Evolutionary conservation across 2,797 vertebrate genomes (phyloP), one percentile per base, ranked within the genome.

Genomic region (Ceryle rudis): DNA sequence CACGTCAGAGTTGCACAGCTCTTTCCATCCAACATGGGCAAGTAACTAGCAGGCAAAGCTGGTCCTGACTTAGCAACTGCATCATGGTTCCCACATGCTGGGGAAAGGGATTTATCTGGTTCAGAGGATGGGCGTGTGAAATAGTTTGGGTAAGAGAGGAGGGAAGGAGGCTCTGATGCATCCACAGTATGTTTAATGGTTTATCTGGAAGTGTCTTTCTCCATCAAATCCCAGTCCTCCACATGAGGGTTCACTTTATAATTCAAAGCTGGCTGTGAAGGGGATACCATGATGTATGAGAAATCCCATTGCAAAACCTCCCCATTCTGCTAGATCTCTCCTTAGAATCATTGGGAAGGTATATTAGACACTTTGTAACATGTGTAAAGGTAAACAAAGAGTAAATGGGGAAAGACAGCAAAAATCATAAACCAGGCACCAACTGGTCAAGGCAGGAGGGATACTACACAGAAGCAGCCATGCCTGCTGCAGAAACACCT

Each of bases 1-100:
- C 37, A 28, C 4, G 0, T 3, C 1, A 1, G 15, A 37, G 5
- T 22, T 52, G 5, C 10, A 12, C 0, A 0, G 15, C 2, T 47
- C 14, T 84, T 84, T 79, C 25, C n/a, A 20, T 25, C 1, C 1
- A 35, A 7, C 2, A 3, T 11, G 23, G 26, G 10, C 23, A 16
- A 15, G 8, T 0, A 22, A 22, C 7, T 1, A 57, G 10, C 11
- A 33, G 35, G 22, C 3, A 39, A 25, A 74, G 31, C 20, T 86
- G 25, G 5, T n/a, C 42, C 28, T 62, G 66, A 28, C 22, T 72
- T 57, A 71, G 5, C 2, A 2, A 22, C 49, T 64, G 54, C 57
- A 64, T 13, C 11, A 19, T 0, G 0, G 6, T 14, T 55, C 8
- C 46, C 26, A 35, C 5, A 33, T 1, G 3, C 5, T 12, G 10